Evolutionary conservation across 2,888 invertebrate species (phyloP).

Genomic region (Morpho achilles): DNA sequence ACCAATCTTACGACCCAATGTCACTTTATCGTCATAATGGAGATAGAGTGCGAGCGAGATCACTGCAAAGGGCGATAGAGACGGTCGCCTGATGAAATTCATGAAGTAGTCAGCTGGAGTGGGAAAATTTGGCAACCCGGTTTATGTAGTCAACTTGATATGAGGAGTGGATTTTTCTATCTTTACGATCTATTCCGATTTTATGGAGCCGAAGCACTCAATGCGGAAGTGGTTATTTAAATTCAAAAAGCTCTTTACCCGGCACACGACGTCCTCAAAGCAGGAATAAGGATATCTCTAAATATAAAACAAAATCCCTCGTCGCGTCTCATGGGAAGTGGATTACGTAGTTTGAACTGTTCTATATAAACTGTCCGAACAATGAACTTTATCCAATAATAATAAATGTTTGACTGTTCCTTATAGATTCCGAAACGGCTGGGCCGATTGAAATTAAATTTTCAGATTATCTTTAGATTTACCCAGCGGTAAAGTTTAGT

Average conservation of each 20-base stretch:
- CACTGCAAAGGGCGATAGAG: conserved; percentile 18
- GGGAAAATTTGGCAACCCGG: conserved; percentile 11
- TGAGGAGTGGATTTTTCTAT: conserved; percentile 11
- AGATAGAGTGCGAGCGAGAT: conserved; percentile 46
- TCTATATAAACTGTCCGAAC: too few species aligned
- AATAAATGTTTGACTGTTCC: too few species aligned
- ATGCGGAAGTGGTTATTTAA: conserved; percentile 4
- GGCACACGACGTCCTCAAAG: too few species aligned
- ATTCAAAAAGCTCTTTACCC: background rate
- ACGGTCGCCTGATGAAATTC: conserved; percentile 47
- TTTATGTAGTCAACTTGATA: conserved; percentile 7
- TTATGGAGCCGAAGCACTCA: conserved; percentile 5
- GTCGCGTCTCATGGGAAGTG: too few species aligned
- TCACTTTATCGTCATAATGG: conserved; percentile 71
- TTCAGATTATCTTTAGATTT: too few species aligned
- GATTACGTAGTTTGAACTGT: too few species aligned
- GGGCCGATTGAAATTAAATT: too few species aligned
- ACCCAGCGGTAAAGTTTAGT: too few species aligned
- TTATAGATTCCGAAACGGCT: too few species aligned
- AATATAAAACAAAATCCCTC: too few species aligned
- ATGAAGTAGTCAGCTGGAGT: conserved; percentile 18
- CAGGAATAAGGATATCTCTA: too few species aligned
- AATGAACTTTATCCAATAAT: too few species aligned
- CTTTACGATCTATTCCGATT: conserved; percentile 15
- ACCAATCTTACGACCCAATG: conserved; percentile 70